These are phyloP conservation scores for Polyommatus icarus DNA, from an alignment of 2,888 invertebrate genomes.

Conservation along the genomic window DNA sequence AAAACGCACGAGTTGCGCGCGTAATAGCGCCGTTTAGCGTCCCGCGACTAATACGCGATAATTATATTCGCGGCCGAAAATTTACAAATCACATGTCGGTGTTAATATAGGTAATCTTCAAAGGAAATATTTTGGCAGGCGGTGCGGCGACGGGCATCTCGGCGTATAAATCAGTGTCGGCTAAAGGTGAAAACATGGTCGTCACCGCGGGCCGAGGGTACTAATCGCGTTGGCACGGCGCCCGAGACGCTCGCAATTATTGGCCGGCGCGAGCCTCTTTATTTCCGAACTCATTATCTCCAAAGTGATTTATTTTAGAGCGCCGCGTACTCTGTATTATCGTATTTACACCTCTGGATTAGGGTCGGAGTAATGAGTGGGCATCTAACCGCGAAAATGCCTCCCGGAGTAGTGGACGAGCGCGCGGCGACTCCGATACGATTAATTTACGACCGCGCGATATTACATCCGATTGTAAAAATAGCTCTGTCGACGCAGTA, in stretches of 20 bases:
- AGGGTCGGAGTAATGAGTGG: conserved; percentile 70
- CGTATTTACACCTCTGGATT: conserved; percentile 62
- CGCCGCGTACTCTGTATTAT: conserved; percentile 44
- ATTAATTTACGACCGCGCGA: conserved; percentile 58
- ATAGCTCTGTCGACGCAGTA: neutral
- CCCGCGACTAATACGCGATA: conserved; percentile 61
- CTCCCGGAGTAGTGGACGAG: conserved; percentile 66
- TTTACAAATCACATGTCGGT: conserved; percentile 46
- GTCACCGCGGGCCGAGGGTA: conserved; percentile 51
- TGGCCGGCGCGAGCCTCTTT: conserved; percentile 68
- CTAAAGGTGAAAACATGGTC: conserved; percentile 52
- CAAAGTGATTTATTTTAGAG: conserved; percentile 73
- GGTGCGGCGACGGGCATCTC: conserved; percentile 42
- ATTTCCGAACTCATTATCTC: conserved; percentile 78
- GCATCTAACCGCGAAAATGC: conserved; percentile 55
- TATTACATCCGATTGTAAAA: conserved; percentile 15
- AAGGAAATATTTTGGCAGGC: conserved; percentile 45
- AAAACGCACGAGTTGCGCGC: conserved; percentile 30
- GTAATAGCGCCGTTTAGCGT: conserved; percentile 40
- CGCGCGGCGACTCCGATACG: conserved; percentile 62
- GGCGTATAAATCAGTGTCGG: conserved; percentile 52
- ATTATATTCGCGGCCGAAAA: conserved; percentile 64
- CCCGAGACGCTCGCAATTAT: conserved; percentile 59
- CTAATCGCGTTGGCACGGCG: conserved; percentile 65
- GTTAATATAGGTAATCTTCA: conserved; percentile 55